Evolutionary conservation across 2,797 vertebrate species (phyloP), one percentile per base, ranked within the genome.

Genomic region (Sebastes hubbsi): DNA sequence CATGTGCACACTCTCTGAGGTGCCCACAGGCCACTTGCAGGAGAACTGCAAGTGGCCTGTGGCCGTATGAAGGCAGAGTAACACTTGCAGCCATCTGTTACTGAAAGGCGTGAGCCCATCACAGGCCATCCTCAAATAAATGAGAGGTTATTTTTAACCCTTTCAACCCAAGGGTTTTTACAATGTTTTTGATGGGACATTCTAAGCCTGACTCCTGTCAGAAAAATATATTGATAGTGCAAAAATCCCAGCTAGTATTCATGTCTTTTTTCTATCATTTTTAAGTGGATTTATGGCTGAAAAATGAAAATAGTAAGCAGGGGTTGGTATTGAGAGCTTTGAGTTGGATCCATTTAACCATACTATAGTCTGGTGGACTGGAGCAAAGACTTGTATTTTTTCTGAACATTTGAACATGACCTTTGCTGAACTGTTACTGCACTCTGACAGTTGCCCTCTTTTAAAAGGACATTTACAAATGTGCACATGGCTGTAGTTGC

Each of bases 1-100:
- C 32, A 56, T 34, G 69, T 58, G 64, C 22, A 58, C 56, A 76
- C 24, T 9, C 46, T 38, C 18, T 29, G 56, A 59, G 25, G 2
- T 63, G 61, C n/a, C 12, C 22, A 34, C 32, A 24, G 32, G 32
- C 32, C 61, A 36, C 61, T 63, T 9, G 6, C 61, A 29, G 77
- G 32, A 65, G 49, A n/a, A n/a, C 49, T 52, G 20, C 16, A 18
- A 52, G 49, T 20, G 6, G 36, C n/a, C 36, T n/a, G 76, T 75
- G 42, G 42, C 42, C 42, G 42, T 54, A 54, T 0, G 70, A 81
- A 78, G 67, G 66, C 78, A 63, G 77, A 61, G 73, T 65, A 70
- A 73, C 77, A 63, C 81, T 72, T 49, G 60, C 66, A 71, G 52
- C 54, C 62, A 66, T 80, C 73, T 79, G 64, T 27, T 22, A 9